Conservation (phyloP, 2,888 invertebrate species). For the Scaptomyza cyrtandrae region DNA sequence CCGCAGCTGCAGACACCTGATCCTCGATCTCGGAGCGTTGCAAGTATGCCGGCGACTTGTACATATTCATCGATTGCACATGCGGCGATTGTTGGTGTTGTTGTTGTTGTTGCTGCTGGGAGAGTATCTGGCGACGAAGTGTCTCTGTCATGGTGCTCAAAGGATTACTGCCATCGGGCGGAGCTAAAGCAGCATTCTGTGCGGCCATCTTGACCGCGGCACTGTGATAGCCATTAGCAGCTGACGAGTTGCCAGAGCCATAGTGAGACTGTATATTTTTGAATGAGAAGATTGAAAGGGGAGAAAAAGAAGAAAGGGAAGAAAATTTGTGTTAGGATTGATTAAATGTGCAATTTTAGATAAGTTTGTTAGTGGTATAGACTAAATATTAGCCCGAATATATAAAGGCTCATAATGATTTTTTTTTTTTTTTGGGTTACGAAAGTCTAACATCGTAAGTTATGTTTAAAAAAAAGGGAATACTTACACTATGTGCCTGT, state of each 20-base stretch:
- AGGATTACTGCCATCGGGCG: slow-evolving; percentile 78
- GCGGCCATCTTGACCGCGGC: slow-evolving; percentile 77
- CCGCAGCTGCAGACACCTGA: slow-evolving; percentile 80
- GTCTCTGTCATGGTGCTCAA: slow-evolving; percentile 83
- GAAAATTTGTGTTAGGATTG: neutral
- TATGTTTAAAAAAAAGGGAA: neutral
- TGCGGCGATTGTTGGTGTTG: slow-evolving; percentile 79
- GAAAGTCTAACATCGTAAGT: too few species aligned
- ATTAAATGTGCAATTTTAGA: too few species aligned
- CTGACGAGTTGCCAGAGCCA: slow-evolving; percentile 67
- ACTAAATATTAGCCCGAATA: too few species aligned
- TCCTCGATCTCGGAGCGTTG: slow-evolving; percentile 83
- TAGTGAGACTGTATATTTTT: slow-evolving; percentile 61
- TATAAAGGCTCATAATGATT: too few species aligned
- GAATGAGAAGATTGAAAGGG: too few species aligned
- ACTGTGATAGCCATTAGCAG: slow-evolving; percentile 81
- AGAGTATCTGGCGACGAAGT: slow-evolving; percentile 82
- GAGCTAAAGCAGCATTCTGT: slow-evolving; percentile 74
- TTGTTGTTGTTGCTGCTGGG: slow-evolving; percentile 79
- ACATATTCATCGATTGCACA: slow-evolving; percentile 82
- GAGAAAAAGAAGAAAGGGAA: neutral
- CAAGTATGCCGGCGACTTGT: slow-evolving; percentile 83
- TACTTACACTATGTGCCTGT: slow-evolving; percentile 70
- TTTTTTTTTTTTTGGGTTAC: too few species aligned
- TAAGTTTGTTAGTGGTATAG: too few species aligned